phyloP scores from a whole-genome alignment of 2,888 invertebrate species.

The Caenorhabditis sulstoni region DNA sequence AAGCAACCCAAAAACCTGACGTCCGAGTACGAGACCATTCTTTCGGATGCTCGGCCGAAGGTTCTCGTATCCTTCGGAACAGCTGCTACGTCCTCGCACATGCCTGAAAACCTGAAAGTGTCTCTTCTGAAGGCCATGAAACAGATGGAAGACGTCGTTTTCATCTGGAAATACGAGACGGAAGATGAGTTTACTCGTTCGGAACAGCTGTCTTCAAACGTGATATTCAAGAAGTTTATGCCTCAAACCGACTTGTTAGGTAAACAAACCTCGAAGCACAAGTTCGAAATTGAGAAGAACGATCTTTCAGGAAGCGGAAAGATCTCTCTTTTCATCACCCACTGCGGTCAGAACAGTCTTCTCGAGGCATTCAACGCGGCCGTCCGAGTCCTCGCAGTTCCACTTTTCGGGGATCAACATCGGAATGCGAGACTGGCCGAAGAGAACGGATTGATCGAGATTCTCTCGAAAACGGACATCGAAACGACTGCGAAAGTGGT shows the following conservation, averaged over 20 bases:
- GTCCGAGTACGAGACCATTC: neutral
- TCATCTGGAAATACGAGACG: slow-evolving; percentile 69
- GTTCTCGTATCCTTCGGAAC: slow-evolving; percentile 68
- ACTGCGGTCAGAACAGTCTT: slow-evolving; percentile 62
- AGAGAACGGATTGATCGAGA: slow-evolving; percentile 47
- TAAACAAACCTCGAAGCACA: neutral
- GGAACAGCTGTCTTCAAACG: slow-evolving; percentile 20
- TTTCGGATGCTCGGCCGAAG: slow-evolving; percentile 39
- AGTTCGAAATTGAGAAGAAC: neutral
- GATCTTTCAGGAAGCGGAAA: slow-evolving; percentile 49
- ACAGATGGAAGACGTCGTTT: slow-evolving; percentile 60
- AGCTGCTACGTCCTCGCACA: slow-evolving; percentile 59
- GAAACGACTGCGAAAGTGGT: slow-evolving; percentile 35
- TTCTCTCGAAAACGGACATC: slow-evolving; percentile 45
- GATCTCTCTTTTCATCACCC: slow-evolving; percentile 58
- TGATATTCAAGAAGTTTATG: slow-evolving; percentile 49
- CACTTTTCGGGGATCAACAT: slow-evolving; percentile 62
- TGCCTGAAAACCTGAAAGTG: slow-evolving; percentile 59
- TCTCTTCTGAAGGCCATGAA: slow-evolving; percentile 49
- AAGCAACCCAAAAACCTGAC: slow-evolving; percentile 37
- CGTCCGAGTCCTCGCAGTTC: slow-evolving; percentile 41
- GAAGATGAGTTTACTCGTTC: slow-evolving; percentile 42
- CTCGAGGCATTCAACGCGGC: slow-evolving; percentile 57
- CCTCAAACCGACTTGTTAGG: slow-evolving; percentile 52
- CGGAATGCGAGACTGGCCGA: slow-evolving; percentile 54